Conservation (phyloP, 2,113 vertebrate species). For the Callipepla squamata region DNA sequence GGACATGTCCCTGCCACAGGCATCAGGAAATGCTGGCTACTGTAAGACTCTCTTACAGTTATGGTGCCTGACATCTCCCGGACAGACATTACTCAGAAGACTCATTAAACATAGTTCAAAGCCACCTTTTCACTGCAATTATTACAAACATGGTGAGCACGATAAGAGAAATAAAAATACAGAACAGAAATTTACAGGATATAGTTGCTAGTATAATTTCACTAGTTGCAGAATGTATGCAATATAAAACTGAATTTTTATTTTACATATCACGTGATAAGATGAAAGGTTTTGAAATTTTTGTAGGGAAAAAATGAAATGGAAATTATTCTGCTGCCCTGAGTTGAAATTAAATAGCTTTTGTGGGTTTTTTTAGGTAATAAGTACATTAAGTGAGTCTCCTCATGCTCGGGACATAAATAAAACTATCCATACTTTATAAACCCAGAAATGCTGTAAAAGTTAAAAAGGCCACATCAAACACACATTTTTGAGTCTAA, state of each 20-base stretch:
- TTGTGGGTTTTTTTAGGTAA: neutral
- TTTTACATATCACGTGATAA: neutral
- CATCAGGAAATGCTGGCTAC: neutral
- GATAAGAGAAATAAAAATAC: neutral
- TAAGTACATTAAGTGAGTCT: neutral
- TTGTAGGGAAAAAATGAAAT: slow-evolving; percentile 4
- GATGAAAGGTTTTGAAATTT: slow-evolving; percentile 35
- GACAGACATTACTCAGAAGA: neutral
- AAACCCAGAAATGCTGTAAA: neutral
- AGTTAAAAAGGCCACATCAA: neutral
- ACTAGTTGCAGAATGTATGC: neutral
- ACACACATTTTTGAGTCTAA: neutral
- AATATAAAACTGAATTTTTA: neutral
- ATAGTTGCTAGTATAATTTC: neutral
- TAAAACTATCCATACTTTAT: slow-evolving; percentile 18
- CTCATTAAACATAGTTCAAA: neutral
- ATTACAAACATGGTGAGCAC: neutral
- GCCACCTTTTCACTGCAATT: neutral
- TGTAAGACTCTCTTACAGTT: neutral
- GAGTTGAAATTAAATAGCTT: neutral
- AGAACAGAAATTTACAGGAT: neutral
- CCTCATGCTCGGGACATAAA: neutral
- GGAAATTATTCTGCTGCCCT: neutral
- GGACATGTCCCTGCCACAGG: neutral
- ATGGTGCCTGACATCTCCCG: neutral